These are phyloP conservation scores for Perognathus longimembris DNA, from an alignment of 2,113 vertebrate species.

Conservation along the genomic window DNA sequence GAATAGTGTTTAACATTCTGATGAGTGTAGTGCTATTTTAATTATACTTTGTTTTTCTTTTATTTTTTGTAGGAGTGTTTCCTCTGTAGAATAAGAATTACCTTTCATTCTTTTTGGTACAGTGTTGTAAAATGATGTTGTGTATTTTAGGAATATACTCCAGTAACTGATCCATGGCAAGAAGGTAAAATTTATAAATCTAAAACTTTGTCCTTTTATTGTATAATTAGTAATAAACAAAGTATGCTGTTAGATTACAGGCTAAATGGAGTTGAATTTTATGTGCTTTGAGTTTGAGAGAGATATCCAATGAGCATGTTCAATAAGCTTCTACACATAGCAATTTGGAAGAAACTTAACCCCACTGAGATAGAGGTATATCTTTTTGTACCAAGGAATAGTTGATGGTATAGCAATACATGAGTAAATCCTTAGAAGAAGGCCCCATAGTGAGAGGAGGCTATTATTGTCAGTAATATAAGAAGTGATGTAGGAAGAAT, in stretches of 20 bases:
- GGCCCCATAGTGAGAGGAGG: neutral
- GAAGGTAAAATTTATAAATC: too few species aligned
- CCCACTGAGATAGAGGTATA: neutral
- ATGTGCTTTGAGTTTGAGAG: neutral
- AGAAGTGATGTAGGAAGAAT: neutral
- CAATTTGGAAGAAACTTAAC: neutral
- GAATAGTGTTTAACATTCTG: neutral
- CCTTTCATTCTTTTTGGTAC: neutral
- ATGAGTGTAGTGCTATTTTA: neutral
- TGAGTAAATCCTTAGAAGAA: neutral
- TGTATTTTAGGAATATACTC: neutral
- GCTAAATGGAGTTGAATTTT: neutral
- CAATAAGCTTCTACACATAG: neutral
- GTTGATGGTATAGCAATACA: neutral
- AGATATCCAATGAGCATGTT: neutral
- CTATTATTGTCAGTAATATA: neutral
- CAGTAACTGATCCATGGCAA: neutral
- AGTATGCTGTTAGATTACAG: neutral
- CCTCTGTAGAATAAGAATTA: neutral
- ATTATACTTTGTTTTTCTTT: too few species aligned
- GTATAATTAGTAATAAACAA: neutral
- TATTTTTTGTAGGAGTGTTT: neutral
- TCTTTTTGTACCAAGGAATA: neutral
- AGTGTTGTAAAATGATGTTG: neutral
- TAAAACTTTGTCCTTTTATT: neutral